A percentile compares a stretch with the other conserved stretches of the same genome.
Conservation (phyloP, 2,113 vertebrate genomes). For the Brachyhypopomus gauderio region DNA sequence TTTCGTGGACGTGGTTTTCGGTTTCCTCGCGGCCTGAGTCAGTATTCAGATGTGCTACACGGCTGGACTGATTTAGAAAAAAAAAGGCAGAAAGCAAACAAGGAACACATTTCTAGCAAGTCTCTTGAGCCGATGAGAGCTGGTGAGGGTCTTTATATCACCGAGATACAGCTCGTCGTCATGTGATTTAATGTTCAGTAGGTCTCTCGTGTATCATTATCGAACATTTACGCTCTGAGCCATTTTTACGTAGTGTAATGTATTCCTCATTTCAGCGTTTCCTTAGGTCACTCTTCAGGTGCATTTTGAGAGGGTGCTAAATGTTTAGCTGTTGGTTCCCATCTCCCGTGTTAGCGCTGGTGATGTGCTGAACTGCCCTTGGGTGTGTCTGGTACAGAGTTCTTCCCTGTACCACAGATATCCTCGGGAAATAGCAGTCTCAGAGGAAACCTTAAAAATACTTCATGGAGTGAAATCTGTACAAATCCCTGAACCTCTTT, state of each 20-base stretch:
- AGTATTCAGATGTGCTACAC: not conserved
- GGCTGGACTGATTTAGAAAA: not conserved
- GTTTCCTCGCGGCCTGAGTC: slow-evolving; percentile 3
- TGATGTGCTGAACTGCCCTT: no score
- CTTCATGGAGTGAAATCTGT: not conserved
- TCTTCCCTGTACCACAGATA: not conserved
- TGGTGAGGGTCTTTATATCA: not conserved
- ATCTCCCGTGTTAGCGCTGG: not conserved
- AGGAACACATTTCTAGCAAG: no score
- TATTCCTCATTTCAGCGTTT: not conserved
- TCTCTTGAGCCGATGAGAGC: not conserved
- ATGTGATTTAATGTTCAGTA: no score
- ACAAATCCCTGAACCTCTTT: not conserved
- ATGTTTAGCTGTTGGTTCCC: not conserved
- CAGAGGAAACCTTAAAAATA: not conserved
- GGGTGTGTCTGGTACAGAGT: no score
- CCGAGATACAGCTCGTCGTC: not conserved
- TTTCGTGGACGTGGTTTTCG: not conserved
- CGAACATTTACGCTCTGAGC: not conserved
- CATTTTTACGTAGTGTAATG: not conserved
- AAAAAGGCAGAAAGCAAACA: no score
- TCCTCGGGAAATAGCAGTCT: not conserved
- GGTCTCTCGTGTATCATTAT: no score
- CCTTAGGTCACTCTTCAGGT: not conserved
- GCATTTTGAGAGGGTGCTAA: not conserved